Percentiles rank a stretch among this genome's conserved stretches.
phyloP scores from a whole-genome alignment of 1,140 invertebrate species.

The Pseudomyrmex dendroicus region DNA sequence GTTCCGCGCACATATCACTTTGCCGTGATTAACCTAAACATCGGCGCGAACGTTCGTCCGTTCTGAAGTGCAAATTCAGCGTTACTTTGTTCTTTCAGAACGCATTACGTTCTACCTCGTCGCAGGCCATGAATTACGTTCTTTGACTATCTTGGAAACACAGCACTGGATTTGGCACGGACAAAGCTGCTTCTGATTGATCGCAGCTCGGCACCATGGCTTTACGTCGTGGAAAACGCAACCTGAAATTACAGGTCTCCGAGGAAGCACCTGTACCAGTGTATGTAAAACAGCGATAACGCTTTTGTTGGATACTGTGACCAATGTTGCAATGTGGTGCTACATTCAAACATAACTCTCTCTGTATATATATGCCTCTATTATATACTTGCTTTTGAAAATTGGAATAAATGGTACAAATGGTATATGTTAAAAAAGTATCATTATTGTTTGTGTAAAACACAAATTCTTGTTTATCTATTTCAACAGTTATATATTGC shows the following conservation, averaged over 20 bases:
- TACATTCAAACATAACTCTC: neutral
- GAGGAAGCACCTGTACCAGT: slow-evolving; percentile 82
- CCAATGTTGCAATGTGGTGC: neutral
- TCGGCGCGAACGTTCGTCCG: slow-evolving; percentile 17
- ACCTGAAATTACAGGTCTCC: slow-evolving; percentile 84
- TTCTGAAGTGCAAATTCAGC: neutral
- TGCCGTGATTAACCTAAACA: slow-evolving; percentile 21
- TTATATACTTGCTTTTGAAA: slow-evolving; percentile 13
- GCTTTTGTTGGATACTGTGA: neutral
- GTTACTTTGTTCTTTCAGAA: slow-evolving; percentile 48
- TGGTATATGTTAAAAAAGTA: neutral
- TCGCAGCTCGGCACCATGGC: slow-evolving; percentile 70
- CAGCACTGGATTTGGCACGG: slow-evolving; percentile 37
- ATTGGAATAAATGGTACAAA: neutral
- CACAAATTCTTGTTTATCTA: too few relatives aligned
- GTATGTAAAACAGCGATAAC: slow-evolving; percentile 75
- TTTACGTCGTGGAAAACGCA: slow-evolving; percentile 75
- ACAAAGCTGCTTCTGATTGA: slow-evolving; percentile 27
- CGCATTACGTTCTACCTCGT: neutral
- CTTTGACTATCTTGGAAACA: slow-evolving; percentile 42
- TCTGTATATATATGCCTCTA: neutral
- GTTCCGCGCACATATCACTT: slow-evolving; percentile 32
- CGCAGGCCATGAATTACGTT: slow-evolving; percentile 51
- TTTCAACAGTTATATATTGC: too few relatives aligned
- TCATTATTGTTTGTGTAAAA: too few relatives aligned